Conservation (phyloP, 2,797 vertebrate species). For the Peromyscus attwateri region DNA sequence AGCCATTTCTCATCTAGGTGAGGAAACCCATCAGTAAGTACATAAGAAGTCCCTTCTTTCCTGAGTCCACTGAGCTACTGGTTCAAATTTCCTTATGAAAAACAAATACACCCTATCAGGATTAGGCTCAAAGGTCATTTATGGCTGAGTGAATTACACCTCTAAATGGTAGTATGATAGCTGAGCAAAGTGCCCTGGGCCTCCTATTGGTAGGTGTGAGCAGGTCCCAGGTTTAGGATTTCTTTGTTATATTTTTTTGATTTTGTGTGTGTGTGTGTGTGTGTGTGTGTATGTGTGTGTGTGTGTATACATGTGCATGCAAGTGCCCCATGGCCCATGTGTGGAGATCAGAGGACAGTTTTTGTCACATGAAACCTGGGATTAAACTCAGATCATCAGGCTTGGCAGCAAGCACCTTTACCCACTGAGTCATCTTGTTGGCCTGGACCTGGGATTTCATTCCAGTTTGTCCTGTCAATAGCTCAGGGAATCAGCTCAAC, state of each 20-base stretch:
- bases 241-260: not conserved
- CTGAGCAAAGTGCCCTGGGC: not conserved
- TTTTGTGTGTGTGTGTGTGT: not conserved
- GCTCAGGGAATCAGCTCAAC: not conserved
- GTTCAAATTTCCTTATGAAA: slow-evolving; percentile 2
- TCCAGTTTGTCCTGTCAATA: not conserved
- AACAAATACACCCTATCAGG: not conserved
- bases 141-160: not conserved
- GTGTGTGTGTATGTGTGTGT: not conserved
- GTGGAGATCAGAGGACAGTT: not conserved
- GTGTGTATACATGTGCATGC: not conserved
- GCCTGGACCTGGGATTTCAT: not conserved
- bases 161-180: not conserved
- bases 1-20: not conserved
- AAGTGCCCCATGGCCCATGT: not conserved
- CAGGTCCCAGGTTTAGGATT: not conserved
- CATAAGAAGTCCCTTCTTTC: not conserved
- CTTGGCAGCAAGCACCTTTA: not conserved
- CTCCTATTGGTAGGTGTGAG: not conserved
- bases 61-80: not conserved
- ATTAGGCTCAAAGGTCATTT: not conserved
- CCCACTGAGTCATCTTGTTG: not conserved
- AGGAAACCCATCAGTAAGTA: not conserved
- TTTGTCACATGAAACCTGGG: not conserved
- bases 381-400: not conserved